Percentiles rank a stretch among this genome's conserved stretches.
Evolutionary conservation across 2,888 invertebrate genomes (phyloP).

Genomic region (Drosophila recens): DNA sequence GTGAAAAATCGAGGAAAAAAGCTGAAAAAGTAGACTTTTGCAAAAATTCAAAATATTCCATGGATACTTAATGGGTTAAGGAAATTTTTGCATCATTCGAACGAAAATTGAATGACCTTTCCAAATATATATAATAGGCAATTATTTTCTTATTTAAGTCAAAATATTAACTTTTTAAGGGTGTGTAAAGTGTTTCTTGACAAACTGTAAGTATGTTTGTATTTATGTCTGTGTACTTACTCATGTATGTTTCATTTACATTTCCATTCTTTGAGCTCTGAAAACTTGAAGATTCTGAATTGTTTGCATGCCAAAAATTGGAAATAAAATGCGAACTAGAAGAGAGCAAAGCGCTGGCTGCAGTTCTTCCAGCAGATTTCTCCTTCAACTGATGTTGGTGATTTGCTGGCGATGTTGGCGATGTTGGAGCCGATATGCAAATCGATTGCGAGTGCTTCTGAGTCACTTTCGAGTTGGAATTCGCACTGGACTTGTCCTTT

Average conservation of each 20-base stretch:
- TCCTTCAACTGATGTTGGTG: slow-evolving; percentile 18
- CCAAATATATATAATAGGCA: too few relatives aligned
- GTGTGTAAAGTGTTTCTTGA: too few relatives aligned
- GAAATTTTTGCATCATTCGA: too few relatives aligned
- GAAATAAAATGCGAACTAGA: slow-evolving; percentile 88
- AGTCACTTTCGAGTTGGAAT: background rate
- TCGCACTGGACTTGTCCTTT: background rate
- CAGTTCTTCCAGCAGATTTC: slow-evolving; percentile 33
- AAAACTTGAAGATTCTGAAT: slow-evolving; percentile 82
- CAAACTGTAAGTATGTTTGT: background rate
- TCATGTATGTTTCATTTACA: slow-evolving; percentile 28
- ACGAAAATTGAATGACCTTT: too few relatives aligned
- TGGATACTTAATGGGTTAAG: too few relatives aligned
- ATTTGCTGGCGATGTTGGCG: slow-evolving; percentile 62
- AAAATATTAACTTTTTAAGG: too few relatives aligned
- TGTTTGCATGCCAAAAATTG: slow-evolving; percentile 87
- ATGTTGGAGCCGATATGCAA: slow-evolving; percentile 70
- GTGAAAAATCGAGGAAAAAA: too few relatives aligned
- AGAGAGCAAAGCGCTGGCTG: slow-evolving; percentile 84
- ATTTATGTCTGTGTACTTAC: slow-evolving; percentile 46
- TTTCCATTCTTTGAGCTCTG: slow-evolving; percentile 40
- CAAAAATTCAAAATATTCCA: too few relatives aligned
- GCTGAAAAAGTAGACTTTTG: too few relatives aligned
- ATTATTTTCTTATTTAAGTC: too few relatives aligned
- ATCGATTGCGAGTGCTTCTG: slow-evolving; percentile 6